phyloP scores from a whole-genome alignment of 2,888 invertebrate genomes.

The Amphimallon solstitiale region DNA sequence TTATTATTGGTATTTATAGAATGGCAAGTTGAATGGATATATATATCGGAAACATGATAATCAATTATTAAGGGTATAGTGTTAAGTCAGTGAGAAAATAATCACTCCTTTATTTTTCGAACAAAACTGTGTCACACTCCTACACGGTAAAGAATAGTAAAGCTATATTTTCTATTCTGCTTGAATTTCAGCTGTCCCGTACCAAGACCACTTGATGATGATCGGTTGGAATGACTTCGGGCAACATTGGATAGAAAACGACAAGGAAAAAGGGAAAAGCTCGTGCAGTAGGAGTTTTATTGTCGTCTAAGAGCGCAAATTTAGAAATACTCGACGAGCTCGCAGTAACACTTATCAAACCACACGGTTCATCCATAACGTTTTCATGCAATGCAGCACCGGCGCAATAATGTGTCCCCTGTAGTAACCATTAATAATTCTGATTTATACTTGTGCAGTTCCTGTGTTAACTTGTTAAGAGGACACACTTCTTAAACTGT shows the following conservation, averaged over 20 bases:
- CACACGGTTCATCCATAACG: slow-evolving; percentile 30
- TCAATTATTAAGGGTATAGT: no score
- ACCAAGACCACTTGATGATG: slow-evolving; percentile 40
- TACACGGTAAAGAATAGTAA: background rate
- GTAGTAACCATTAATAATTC: slow-evolving; percentile 13
- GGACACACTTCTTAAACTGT: background rate
- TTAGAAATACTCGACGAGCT: slow-evolving; percentile 40
- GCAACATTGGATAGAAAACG: slow-evolving; percentile 14
- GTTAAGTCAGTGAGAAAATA: no score
- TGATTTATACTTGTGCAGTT: slow-evolving; percentile 10
- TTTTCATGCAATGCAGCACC: slow-evolving; percentile 23
- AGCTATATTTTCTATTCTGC: slow-evolving; percentile 11
- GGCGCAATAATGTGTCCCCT: slow-evolving; percentile 1
- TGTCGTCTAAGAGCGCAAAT: slow-evolving; percentile 39
- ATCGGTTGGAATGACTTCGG: slow-evolving; percentile 42
- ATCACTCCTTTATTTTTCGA: no score
- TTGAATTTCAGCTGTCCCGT: slow-evolving; percentile 26
- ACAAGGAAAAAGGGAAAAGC: slow-evolving; percentile 21
- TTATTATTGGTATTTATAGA: no score
- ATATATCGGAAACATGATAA: no score
- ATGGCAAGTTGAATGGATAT: no score
- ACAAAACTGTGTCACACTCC: background rate
- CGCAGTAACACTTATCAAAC: slow-evolving; percentile 32
- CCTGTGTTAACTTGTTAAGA: slow-evolving; percentile 5
- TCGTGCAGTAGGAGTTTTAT: slow-evolving; percentile 44